Evolutionary conservation across 1,140 invertebrate genomes (phyloP), one percentile per base, ranked within the genome.

Genomic region (Ditylenchus dipsaci): DNA sequence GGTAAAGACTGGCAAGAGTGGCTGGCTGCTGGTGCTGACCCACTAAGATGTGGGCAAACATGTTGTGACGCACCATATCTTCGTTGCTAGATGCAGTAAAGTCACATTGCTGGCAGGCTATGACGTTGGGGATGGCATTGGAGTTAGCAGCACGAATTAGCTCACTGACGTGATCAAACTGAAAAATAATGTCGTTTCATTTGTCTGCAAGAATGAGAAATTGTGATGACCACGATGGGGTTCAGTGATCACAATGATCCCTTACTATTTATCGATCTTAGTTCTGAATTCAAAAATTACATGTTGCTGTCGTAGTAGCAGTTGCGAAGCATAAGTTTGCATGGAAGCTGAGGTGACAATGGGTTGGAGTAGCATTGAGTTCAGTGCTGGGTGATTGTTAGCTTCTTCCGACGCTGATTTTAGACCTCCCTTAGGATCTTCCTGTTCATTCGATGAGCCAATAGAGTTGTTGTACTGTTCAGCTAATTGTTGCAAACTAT

Each of bases 61-160:
- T n/a, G 45, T 59, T 30, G 49, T 74, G 69, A 33, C 43, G 13
- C 58, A 56, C 38, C 65, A 47, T 68, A 61, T 49, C 68, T 47
- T 71, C 73, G 29, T 38, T 38, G 43, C 57, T 58, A 38, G 45
- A n/a, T 1, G 71, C 49, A 29, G 33, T 43, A 23, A 45, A 63
- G n/a, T 67, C 45, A 17, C 56, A 49, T 11, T 38, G n/a, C 15
- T 62, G 38, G 33, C 69, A 58, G 19, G 17, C 49, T 67, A 23
- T 78, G 65, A 59, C 83, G 78, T 5, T 80, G 76, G 17, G 76
- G 33, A 38, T 38, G 33, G 33, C 33, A 38, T 38, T 38, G 78
- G 42, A 83, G 75, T 0, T 80, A 77, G 69, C 80, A 83, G 49
- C 80, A 27, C 65, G 62, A 21, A 75, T 62, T 26, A 73, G 23